phyloP scores from a whole-genome alignment of 2,113 vertebrate genomes.

The Gorsachius goisagi region DNA sequence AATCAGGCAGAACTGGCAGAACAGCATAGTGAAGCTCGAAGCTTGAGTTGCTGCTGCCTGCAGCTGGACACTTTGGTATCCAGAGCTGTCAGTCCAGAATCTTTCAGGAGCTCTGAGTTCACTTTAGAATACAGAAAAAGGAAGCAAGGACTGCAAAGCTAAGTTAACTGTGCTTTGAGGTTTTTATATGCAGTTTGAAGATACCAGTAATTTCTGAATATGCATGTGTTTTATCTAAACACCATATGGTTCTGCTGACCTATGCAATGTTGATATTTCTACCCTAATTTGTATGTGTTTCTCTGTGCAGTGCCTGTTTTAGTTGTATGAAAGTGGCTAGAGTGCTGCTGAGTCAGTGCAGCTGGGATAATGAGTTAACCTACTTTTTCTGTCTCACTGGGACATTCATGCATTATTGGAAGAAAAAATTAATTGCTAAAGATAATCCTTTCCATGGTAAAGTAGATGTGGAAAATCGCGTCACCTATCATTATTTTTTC shows the following conservation, averaged over 20 bases:
- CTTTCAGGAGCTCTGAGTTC: background rate
- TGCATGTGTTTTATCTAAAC: constrained; percentile 49
- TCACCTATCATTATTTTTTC: background rate
- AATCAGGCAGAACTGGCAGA: background rate
- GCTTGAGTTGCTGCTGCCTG: background rate
- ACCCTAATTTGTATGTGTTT: constrained; percentile 10
- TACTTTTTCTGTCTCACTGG: constrained; percentile 50
- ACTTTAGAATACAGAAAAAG: background rate
- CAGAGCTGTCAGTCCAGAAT: background rate
- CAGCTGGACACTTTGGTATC: background rate
- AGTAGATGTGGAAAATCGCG: constrained; percentile 46
- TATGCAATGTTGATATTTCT: constrained; percentile 27
- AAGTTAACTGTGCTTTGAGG: background rate
- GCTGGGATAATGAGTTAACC: constrained; percentile 46
- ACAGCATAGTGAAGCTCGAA: background rate
- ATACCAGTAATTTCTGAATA: background rate
- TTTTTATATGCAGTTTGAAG: constrained; percentile 8
- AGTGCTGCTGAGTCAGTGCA: constrained; percentile 64
- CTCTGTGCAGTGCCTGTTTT: background rate
- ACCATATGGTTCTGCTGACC: constrained; percentile 52
- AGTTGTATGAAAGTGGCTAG: constrained; percentile 19
- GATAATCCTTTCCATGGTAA: constrained; percentile 12
- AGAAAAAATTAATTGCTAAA: constrained; percentile 52
- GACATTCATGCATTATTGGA: background rate
- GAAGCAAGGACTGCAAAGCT: background rate